Base-by-base conservation (phyloP, 2,797 vertebrate species). In the Podargus strigoides region DNA sequence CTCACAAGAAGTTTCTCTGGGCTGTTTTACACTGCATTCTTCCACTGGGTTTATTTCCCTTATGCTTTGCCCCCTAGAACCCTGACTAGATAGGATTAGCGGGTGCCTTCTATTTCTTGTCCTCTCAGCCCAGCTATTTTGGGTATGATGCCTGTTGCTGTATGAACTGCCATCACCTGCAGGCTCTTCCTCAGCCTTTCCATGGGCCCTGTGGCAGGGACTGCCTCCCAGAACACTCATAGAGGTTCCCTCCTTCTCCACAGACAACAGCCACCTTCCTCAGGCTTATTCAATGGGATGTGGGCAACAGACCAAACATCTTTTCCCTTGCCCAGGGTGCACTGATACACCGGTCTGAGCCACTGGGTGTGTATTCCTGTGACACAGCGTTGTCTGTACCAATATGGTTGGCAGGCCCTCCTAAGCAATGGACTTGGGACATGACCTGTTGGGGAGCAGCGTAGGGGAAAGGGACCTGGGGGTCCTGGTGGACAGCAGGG, bases 201-300 rank as follows among this genome's bases (percentile, higher is more conserved):
- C 32, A 52, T 0, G 0, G 34, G 26, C 44, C 30, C 27, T 32
- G 28, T 3, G 22, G 34, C n/a, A 69, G 37, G 22, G 7, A 24
- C 9, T 1, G 0, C 15, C 44, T 58, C 13, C 44, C 4, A 16
- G 47, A 16, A 70, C 27, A 26, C 21, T 2, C 11, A 20, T 4
- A 20, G 20, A 55, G 4, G 23, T 39, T 66, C 27, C 30, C 46
- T 72, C 27, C 30, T 50, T 63, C n/a, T 78, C 36, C 53, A 55
- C 47, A 67, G 66, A 14, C 24, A 32, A n/a, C 47, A 55, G 28
- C 14, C 12, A 28, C 63, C 58, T 70, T 70, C 37, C 39, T 26
- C 23, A 3, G 27, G 26, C 36, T 67, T 60, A 14, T 23, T 49
- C 41, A 34, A 2, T 5, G 18, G 59, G 24, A 66, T 14, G 7